Evolutionary conservation across 2,113 vertebrate genomes (phyloP).

Genomic region (Chaenocephalus aceratus): DNA sequence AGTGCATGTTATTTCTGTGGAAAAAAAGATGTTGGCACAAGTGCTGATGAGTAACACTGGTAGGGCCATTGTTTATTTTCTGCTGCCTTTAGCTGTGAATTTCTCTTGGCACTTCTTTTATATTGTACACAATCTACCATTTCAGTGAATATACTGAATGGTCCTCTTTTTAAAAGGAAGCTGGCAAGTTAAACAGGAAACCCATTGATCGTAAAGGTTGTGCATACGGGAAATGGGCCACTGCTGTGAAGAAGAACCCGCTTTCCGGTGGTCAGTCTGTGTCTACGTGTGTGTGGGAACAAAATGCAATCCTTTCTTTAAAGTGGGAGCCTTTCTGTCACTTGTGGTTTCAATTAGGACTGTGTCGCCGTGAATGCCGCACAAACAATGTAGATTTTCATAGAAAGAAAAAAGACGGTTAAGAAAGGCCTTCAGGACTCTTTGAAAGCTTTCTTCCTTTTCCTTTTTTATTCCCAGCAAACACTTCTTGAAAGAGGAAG

Average conservation of each 20-base stretch:
- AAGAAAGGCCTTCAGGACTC: background rate
- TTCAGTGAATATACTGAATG: background rate
- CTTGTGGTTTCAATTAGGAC: background rate
- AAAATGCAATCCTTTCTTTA: background rate
- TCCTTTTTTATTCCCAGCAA: background rate
- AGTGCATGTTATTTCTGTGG: slow-evolving; percentile 20
- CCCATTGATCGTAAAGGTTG: slow-evolving; percentile 33
- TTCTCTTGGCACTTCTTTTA: background rate
- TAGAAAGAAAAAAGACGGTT: background rate
- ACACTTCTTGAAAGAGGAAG: background rate
- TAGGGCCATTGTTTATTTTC: background rate
- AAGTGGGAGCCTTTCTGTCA: background rate
- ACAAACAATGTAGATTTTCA: background rate
- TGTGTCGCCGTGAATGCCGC: background rate
- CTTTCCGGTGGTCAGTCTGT: slow-evolving; percentile 30
- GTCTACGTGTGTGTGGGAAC: background rate
- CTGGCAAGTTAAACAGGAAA: slow-evolving; percentile 62
- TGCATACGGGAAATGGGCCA: slow-evolving; percentile 35
- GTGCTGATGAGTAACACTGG: background rate
- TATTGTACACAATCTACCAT: background rate
- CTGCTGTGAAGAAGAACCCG: slow-evolving; percentile 45
- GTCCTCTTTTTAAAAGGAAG: slow-evolving; percentile 42
- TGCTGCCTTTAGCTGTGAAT: slow-evolving; percentile 2
- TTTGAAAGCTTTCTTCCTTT: background rate
- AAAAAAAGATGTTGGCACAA: slow-evolving; percentile 25